Evolutionary conservation across 2,888 invertebrate genomes (phyloP).

Genomic region (Nymphalis urticae): DNA sequence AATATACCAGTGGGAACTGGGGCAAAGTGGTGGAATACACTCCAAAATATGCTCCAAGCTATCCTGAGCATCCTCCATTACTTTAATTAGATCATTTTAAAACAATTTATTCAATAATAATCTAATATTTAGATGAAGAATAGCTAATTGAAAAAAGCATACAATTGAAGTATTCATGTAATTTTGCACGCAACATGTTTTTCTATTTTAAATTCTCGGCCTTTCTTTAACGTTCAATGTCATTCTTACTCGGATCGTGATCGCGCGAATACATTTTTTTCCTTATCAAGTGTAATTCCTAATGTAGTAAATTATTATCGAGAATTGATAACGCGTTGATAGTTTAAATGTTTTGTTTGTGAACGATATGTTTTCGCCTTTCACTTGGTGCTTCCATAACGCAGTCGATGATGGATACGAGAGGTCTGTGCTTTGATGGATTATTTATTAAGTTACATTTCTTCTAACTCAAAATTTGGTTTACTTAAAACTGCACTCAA

Average conservation of each 20-base stretch:
- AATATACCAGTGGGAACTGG: no score
- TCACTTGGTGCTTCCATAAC: constrained; percentile 64
- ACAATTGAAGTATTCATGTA: background rate
- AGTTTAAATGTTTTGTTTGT: constrained; percentile 26
- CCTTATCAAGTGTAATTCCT: constrained; percentile 14
- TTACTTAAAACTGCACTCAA: no score
- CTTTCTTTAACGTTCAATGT: constrained; percentile 32
- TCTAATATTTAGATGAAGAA: no score
- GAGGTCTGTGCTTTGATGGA: constrained; percentile 41
- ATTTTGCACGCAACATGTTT: background rate
- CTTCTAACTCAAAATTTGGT: background rate
- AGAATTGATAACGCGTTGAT: constrained; percentile 19
- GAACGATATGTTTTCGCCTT: constrained; percentile 56
- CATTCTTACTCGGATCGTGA: constrained; percentile 18
- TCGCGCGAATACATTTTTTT: constrained; percentile 19
- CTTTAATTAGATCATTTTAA: no score
- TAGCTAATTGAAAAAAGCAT: no score
- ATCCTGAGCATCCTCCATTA: no score
- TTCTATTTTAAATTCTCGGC: constrained; percentile 20
- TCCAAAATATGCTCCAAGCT: no score
- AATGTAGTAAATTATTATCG: constrained; percentile 19
- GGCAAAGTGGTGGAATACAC: no score
- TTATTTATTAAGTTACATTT: background rate
- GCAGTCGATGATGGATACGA: constrained; percentile 55
- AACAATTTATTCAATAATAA: no score